Percentiles rank a stretch among this genome's conserved stretches.
Evolutionary conservation across 2,113 vertebrate genomes (phyloP).

Genomic region (Saccopteryx leptura): DNA sequence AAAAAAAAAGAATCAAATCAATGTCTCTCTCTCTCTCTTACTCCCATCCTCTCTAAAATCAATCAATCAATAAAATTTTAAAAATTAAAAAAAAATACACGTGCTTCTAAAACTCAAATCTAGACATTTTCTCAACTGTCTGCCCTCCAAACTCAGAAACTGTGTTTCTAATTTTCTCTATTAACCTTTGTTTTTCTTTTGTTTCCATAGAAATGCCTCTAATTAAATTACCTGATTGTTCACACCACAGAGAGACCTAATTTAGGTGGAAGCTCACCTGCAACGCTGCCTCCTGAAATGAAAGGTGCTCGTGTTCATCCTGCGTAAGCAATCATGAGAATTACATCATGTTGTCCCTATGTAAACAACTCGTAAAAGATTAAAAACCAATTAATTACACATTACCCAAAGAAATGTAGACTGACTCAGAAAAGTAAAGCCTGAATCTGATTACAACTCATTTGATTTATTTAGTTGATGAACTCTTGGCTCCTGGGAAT

Average conservation of each 20-base stretch:
- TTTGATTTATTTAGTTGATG: neutral
- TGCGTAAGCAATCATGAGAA: neutral
- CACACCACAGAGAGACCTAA: neutral
- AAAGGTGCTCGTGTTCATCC: neutral
- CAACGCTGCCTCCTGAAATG: neutral
- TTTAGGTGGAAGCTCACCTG: neutral
- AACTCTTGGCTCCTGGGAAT: neutral
- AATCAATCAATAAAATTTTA: no score
- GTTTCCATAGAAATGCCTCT: constrained; percentile 28
- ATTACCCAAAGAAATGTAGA: neutral
- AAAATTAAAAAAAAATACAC: no score
- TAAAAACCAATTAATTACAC: neutral
- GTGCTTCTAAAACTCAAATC: neutral
- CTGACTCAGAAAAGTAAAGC: neutral
- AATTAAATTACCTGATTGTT: neutral
- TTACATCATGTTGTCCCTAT: neutral
- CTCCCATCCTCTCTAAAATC: no score
- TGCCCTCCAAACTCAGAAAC: neutral
- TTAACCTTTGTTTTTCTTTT: neutral
- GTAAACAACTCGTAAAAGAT: neutral
- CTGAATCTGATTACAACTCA: neutral
- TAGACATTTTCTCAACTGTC: constrained; percentile 21
- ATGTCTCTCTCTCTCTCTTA: no score
- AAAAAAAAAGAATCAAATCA: no score
- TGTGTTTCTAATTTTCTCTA: neutral